A percentile compares a stretch with the other conserved stretches of the same genome.
phyloP scores from a whole-genome alignment of 2,113 vertebrate genomes.

The Paradisaea rubra region DNA sequence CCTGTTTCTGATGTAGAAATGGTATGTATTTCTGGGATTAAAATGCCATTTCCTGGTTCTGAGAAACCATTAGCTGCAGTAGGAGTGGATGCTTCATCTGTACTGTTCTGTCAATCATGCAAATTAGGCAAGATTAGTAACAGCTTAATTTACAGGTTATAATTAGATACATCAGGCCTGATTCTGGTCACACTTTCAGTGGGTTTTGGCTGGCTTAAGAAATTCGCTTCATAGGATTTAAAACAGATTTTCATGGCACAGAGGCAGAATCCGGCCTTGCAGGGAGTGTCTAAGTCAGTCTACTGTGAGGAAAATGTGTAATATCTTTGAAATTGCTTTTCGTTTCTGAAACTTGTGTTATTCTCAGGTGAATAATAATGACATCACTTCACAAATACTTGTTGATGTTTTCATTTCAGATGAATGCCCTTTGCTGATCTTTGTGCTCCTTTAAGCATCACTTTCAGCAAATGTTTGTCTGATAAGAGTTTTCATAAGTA shows the following conservation, averaged over 20 bases:
- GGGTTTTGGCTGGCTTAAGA: constrained; percentile 28
- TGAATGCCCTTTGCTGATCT: neutral
- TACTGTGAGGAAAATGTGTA: neutral
- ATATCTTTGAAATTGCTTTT: constrained; percentile 15
- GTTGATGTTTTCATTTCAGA: constrained; percentile 2
- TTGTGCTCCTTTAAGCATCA: neutral
- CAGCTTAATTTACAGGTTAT: constrained; percentile 59
- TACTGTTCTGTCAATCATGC: constrained; percentile 43
- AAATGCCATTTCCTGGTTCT: constrained; percentile 44
- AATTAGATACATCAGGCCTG: constrained; percentile 46
- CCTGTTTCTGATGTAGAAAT: constrained; percentile 98
- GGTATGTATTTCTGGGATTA: constrained; percentile 76
- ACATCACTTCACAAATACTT: neutral
- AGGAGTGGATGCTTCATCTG: constrained; percentile 45
- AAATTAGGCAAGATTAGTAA: constrained; percentile 55
- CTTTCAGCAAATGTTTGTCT: constrained; percentile 11
- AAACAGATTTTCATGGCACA: neutral
- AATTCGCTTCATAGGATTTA: neutral
- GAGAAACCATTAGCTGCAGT: constrained; percentile 41
- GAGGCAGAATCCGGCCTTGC: neutral
- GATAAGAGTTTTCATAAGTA: neutral
- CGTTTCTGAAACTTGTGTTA: neutral
- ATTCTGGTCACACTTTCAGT: constrained; percentile 30
- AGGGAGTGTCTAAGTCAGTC: neutral
- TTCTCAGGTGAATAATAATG: constrained; percentile 3